Evolutionary conservation across 2,113 vertebrate species (phyloP), one percentile per base, ranked within the genome.

Genomic region (Spermophilus dauricus): DNA sequence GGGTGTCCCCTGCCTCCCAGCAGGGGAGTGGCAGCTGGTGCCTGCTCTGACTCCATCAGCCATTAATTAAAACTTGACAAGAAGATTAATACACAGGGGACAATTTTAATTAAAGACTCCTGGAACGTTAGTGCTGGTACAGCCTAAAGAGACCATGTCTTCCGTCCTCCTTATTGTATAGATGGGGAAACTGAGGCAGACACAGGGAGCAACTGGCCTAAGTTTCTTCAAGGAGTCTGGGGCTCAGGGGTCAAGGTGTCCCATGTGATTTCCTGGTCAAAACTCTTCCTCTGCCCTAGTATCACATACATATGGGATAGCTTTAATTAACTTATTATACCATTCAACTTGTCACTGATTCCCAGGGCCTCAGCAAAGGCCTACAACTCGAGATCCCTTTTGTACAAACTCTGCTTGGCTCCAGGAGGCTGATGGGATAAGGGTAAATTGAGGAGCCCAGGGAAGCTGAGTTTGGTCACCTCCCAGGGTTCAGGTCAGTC

Each of bases 21-120:
- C 89, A 94, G 45, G 80, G 48, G 77, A 51, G 72, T 96, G 76
- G 94, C 97, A 97, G 95, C 94, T 95, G 93, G 67, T 45, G 82
- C 96, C 94, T 73, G 95, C 96, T 98, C 96, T 96, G 97, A 81
- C 93, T 98, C 97, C 96, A 98, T 97, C 97, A 98, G 97, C 91
- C 93, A 96, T 98, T 99, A 98, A 99, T 99, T 99, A 99, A 99
- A 98, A 98, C 91, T 97, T 98, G 98, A 98, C 98, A 98, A 98
- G 98, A 98, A 98, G 98, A 99, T 99, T 98, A 99, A 98, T 98
- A 98, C 98, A 92, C 86, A 97, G 97, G 98, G 98, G 98, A 97
- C 98, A 98, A 93, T 94, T 98, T 98, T 98, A 97, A 97, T 98
- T 96, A 97, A 94, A 96, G 95, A 94, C 91, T 97, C 73, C 67